These are phyloP conservation scores for Trichonephila inaurata DNA, from an alignment of 1,140 invertebrate genomes.

Conservation along the genomic window DNA sequence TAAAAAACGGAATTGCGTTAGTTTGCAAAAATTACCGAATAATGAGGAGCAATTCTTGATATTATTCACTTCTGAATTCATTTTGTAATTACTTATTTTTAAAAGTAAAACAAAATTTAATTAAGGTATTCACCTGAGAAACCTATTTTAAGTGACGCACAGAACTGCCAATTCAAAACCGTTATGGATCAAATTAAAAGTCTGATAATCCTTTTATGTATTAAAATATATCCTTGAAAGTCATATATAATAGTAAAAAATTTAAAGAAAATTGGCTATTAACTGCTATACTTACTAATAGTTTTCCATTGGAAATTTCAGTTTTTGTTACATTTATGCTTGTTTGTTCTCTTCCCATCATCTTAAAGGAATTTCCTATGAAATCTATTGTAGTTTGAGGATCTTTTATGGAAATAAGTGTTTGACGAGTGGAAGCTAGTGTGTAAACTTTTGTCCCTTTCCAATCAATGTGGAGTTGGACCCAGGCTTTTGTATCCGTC, in stretches of 20 bases:
- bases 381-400: conserved; percentile 43
- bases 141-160: too few relatives aligned
- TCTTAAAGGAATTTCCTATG: not conserved
- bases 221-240: too few relatives aligned
- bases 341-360: not conserved
- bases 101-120: too few relatives aligned
- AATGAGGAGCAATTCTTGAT: too few relatives aligned
- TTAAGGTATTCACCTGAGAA: too few relatives aligned
- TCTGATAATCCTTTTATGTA: too few relatives aligned
- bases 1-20: too few relatives aligned
- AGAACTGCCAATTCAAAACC: too few relatives aligned
- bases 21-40: too few relatives aligned
- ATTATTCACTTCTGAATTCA: too few relatives aligned
- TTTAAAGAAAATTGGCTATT: not conserved
- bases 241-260: not conserved
- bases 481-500: conserved; percentile 47
- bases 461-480: conserved; percentile 29
- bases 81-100: too few relatives aligned
- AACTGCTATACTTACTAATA: conserved; percentile 35
- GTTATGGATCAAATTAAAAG: too few relatives aligned
- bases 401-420: conserved; percentile 13
- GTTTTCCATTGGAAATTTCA: not conserved
- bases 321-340: conserved; percentile 58
- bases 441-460: not conserved
- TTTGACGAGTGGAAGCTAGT: not conserved